phyloP scores from a whole-genome alignment of 2,888 invertebrate genomes.

The Thalpophila matura region DNA sequence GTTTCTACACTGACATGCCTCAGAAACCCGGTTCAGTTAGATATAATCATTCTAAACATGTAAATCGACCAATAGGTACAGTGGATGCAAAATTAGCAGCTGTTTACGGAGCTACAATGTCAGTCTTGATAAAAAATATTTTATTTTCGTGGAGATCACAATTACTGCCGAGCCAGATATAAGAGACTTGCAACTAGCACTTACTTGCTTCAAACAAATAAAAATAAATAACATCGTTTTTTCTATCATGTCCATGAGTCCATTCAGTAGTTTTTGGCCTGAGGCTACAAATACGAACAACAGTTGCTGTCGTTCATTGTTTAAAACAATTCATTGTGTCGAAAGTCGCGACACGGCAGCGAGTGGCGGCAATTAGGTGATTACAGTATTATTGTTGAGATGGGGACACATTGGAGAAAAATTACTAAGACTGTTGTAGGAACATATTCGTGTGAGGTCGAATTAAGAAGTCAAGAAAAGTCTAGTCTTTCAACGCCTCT shows the following conservation, averaged over 20 bases:
- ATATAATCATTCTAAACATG: too few relatives aligned
- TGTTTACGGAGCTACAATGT: too few relatives aligned
- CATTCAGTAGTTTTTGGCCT: conserved; percentile 44
- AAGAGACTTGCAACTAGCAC: conserved; percentile 1
- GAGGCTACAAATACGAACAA: conserved; percentile 43
- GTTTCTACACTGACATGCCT: background rate
- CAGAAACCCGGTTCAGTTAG: too few relatives aligned
- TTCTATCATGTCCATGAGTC: conserved; percentile 33
- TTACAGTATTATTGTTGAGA: conserved; percentile 61
- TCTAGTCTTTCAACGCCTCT: background rate
- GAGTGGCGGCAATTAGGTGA: conserved; percentile 63
- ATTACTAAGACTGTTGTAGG: conserved; percentile 3
- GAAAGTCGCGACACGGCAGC: conserved; percentile 66
- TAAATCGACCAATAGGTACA: too few relatives aligned
- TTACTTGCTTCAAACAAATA: conserved; percentile 20
- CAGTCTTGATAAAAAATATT: too few relatives aligned
- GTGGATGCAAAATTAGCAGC: too few relatives aligned
- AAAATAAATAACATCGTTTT: conserved; percentile 8
- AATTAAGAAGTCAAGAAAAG: background rate
- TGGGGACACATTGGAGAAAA: conserved; percentile 40
- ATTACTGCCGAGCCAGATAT: background rate
- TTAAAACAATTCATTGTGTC: conserved; percentile 68
- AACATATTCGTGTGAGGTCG: background rate
- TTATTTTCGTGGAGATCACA: background rate
- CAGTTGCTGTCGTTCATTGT: conserved; percentile 52